phyloP scores from a whole-genome alignment of 2,113 vertebrate species.

The Murina feae region DNA sequence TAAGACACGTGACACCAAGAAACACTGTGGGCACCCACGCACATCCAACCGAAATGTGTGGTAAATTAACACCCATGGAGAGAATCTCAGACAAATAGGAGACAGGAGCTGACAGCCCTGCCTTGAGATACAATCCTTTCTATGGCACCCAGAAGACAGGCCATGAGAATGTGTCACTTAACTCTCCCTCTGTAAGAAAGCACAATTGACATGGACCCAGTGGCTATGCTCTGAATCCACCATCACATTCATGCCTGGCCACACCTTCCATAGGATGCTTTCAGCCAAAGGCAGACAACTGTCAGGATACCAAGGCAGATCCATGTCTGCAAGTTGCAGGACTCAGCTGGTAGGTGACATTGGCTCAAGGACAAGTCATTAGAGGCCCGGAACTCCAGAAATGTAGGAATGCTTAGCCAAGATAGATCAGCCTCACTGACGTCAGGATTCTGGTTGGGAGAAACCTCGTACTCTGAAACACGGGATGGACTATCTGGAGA shows the following conservation, averaged over 20 bases:
- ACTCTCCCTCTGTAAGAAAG: neutral
- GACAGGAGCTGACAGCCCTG: accelerated
- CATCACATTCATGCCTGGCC: accelerated
- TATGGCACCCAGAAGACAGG: neutral
- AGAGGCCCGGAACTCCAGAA: neutral
- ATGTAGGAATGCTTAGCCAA: neutral
- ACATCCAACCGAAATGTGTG: neutral
- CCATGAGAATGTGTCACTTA: neutral
- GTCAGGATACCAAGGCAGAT: neutral
- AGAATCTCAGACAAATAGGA: neutral
- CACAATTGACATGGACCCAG: neutral
- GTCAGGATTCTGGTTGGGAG: neutral
- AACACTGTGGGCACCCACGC: accelerated
- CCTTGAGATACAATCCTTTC: neutral
- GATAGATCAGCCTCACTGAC: accelerated
- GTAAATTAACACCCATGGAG: too few species aligned
- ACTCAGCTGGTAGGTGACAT: neutral
- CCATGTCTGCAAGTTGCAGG: neutral
- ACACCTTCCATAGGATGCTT: neutral
- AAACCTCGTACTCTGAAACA: neutral
- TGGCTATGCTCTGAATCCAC: neutral
- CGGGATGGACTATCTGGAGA: neutral
- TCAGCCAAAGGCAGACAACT: neutral
- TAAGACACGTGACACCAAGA: neutral
- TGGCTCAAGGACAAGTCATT: neutral